These are phyloP conservation scores for Apolygus lucorum DNA, from an alignment of 1,140 invertebrate species.

Conservation along the genomic window DNA sequence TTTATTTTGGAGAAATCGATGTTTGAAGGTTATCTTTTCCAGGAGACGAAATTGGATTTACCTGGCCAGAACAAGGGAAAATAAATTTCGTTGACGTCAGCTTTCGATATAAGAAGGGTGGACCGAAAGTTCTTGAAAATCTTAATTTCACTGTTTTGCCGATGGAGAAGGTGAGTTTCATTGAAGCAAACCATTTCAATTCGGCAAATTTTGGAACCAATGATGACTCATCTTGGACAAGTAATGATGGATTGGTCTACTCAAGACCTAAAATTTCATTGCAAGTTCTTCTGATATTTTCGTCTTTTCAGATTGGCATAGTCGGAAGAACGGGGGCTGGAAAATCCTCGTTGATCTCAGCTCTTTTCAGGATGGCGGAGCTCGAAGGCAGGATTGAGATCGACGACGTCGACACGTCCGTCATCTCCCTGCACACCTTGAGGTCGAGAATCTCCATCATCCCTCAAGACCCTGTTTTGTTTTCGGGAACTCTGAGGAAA, in stretches of 20 bases:
- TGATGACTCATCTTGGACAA: not conserved
- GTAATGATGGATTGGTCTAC: too few species aligned
- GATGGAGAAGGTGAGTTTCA: constrained; percentile 39
- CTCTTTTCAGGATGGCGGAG: constrained; percentile 65
- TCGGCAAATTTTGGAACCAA: not conserved
- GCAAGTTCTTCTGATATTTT: not conserved
- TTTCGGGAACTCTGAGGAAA: constrained; percentile 66
- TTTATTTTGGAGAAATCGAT: too few species aligned
- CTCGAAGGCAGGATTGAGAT: constrained; percentile 51
- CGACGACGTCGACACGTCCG: constrained; percentile 55
- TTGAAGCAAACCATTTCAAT: not conserved
- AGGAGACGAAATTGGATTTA: too few species aligned
- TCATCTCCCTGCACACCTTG: constrained; percentile 56
- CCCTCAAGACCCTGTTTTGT: constrained; percentile 65
- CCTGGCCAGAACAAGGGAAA: constrained; percentile 40
- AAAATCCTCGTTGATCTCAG: constrained; percentile 78
- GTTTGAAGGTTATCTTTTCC: too few species aligned
- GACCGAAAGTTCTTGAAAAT: constrained; percentile 56
- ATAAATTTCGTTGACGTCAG: constrained; percentile 54
- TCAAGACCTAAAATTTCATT: too few species aligned
- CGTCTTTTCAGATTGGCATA: constrained; percentile 27
- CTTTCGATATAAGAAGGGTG: constrained; percentile 53
- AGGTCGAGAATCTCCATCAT: constrained; percentile 70
- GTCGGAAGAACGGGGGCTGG: constrained; percentile 78
- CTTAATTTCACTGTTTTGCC: constrained; percentile 40